These are phyloP conservation scores for Eunapius fragilis DNA, from an alignment of 37 sponge, comb jelly and placozoan genomes.

Conservation along the genomic window DNA sequence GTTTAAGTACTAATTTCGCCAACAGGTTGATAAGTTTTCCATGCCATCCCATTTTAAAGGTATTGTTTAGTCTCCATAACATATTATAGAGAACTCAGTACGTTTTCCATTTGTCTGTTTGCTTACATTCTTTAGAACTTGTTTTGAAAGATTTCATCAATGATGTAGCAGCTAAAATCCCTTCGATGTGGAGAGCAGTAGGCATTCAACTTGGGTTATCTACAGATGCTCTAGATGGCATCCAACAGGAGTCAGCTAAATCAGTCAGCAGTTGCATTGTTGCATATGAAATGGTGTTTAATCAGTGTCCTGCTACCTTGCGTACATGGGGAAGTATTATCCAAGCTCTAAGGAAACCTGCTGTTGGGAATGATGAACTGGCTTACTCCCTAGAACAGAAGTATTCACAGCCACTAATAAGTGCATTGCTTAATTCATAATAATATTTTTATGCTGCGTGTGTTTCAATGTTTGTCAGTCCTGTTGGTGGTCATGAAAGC, in stretches of 20 bases:
- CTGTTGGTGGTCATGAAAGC: no score
- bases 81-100: no score
- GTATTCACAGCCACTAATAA: background rate
- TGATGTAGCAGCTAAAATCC: background rate
- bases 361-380: background rate
- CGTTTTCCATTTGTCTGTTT: background rate
- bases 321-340: background rate
- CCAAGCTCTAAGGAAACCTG: background rate
- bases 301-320: background rate
- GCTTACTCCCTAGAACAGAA: background rate
- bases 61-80: background rate
- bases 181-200: background rate
- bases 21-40: background rate
- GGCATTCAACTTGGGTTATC: background rate
- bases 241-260: background rate
- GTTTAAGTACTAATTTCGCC: background rate
- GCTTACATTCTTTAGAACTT: background rate
- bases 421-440: background rate
- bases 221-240: background rate
- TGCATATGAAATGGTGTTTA: background rate
- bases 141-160: background rate
- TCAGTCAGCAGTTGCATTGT: background rate
- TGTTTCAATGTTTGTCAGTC: background rate
- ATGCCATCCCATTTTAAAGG: background rate
- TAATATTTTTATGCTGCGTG: background rate